Evolutionary conservation across 2,888 invertebrate species (phyloP), one percentile per base, ranked within the genome.

Genomic region (Ophioninae sp.): DNA sequence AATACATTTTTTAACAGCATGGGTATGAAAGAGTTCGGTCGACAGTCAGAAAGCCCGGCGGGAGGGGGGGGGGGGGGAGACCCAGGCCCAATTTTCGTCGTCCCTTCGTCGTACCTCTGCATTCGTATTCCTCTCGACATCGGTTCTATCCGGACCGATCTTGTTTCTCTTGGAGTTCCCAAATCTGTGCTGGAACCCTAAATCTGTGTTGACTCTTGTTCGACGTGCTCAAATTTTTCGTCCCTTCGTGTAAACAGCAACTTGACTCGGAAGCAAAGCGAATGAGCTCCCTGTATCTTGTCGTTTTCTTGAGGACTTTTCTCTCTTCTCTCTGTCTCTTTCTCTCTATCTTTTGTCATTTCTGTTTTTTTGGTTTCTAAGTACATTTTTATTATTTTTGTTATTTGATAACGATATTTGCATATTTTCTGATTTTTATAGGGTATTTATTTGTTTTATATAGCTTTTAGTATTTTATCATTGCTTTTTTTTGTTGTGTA

Each of bases 81-180:
- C 44, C 44, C 23, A 62, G 56, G 62, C 62, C 50, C 50, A 21
- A 73, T 61, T 64, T 65, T 37, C n/a, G 64, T 74, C 72, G 56
- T 76, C 56, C 70, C 23, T 72, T 72, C 44, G 59, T 37, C 10
- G 59, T 20, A 7, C 20, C 30, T 56, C 8, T 41, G 67, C 57
- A n/a, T 44, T 61, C 10, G 7, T n/a, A 20, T n/a, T 56, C 59
- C 17, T 59, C 64, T n/a, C 13, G 68, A 23, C 37, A 20, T 73
- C 23, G 70, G 39, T 68, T 77, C 74, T 83, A 80, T 74, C 68
- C 20, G 68, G 39, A 23, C 23, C 50, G 80, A 83, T 83, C 83
- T 83, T 74, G 83, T 83, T 83, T 80, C 73, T 59, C 80, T 73
- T 80, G 80, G 70, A 81, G 77, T 23, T 77, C 21, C 44, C 56